phyloP scores from a whole-genome alignment of 2,888 invertebrate genomes.

The Adelphocoris suturalis region DNA sequence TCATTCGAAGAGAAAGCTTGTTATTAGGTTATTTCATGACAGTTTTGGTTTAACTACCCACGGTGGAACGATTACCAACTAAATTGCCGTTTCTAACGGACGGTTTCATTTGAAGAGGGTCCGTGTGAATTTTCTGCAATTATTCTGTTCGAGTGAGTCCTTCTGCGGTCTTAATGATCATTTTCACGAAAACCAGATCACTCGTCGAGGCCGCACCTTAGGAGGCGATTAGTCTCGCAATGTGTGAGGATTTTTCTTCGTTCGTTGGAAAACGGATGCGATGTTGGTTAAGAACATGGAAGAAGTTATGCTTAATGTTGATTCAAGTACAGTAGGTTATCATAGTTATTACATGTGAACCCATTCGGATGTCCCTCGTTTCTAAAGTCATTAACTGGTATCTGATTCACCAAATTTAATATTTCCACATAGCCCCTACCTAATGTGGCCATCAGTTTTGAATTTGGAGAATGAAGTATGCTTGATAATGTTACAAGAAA shows the following conservation, averaged over 20 bases:
- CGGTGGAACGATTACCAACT: slow-evolving; percentile 34
- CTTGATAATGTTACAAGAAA: too few relatives aligned
- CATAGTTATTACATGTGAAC: too few relatives aligned
- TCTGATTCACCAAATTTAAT: too few relatives aligned
- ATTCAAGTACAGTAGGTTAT: too few relatives aligned
- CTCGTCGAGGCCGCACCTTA: slow-evolving; percentile 7
- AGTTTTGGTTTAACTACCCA: slow-evolving; percentile 48
- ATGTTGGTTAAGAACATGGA: too few relatives aligned
- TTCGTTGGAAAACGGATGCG: neutral
- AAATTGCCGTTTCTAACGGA: slow-evolving; percentile 46
- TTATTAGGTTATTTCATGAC: slow-evolving; percentile 55
- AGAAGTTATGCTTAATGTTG: too few relatives aligned
- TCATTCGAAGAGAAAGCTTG: slow-evolving; percentile 47
- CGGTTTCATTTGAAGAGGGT: neutral
- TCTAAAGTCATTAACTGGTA: too few relatives aligned
- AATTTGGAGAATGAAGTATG: too few relatives aligned
- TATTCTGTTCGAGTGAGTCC: slow-evolving; percentile 18
- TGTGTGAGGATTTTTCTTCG: neutral
- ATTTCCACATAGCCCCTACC: too few relatives aligned
- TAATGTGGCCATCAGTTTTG: too few relatives aligned
- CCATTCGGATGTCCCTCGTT: too few relatives aligned
- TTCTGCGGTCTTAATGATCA: slow-evolving; percentile 7
- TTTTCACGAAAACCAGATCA: slow-evolving; percentile 23
- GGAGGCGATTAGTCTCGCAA: neutral
- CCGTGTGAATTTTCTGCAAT: slow-evolving; percentile 52